Evolutionary conservation across 1,140 invertebrate species (phyloP), one percentile per base, ranked within the genome.

Genomic region (Megathymus violae): DNA sequence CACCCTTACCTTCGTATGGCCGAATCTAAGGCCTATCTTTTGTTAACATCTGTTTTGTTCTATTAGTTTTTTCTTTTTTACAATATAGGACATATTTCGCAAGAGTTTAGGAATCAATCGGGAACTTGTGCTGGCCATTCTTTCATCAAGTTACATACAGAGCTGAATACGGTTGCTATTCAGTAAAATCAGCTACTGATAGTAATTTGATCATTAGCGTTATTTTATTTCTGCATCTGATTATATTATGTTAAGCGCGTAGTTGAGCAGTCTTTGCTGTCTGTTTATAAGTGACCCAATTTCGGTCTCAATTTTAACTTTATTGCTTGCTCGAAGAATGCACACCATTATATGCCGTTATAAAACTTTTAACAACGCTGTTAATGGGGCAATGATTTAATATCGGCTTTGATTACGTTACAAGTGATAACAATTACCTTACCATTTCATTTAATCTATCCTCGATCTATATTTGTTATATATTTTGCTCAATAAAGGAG

Each of bases 201-300:
- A 22, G 19, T 38, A 38, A 36, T 38, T 51, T 51, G n/a, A 13
- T 51, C 31, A 15, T 50, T 27, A 6, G 9, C 15, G 3, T 14
- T 5, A 4, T 40, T 40, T 51, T 51, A 51, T 38, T 36, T 51
- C 31, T 38, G 10, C 36, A 15, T 40, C 17, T 34, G 17, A 41
- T 54, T n/a, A n/a, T 16, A 40, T 41, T 22, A 54, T 15, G n/a
- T 54, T 13, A 11, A 3, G 13, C 0, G 3, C 19, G 1, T 36
- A 58, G 14, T 58, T 58, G 6, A 44, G 7, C 41, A 22, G 27
- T 58, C 22, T n/a, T n/a, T 58, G 5, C 25, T 34, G 52, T 58
- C 40, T 62, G 46, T 51, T 50, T 51, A 62, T 22, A 14, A 50
- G n/a, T 43, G 38, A 52, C 56, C 52, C 22, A 43, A 40, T 56